A percentile compares a stretch with the other conserved stretches of the same genome.
Evolutionary conservation across 1,140 invertebrate genomes (phyloP).

Genomic region (Acromyrmex heyeri): DNA sequence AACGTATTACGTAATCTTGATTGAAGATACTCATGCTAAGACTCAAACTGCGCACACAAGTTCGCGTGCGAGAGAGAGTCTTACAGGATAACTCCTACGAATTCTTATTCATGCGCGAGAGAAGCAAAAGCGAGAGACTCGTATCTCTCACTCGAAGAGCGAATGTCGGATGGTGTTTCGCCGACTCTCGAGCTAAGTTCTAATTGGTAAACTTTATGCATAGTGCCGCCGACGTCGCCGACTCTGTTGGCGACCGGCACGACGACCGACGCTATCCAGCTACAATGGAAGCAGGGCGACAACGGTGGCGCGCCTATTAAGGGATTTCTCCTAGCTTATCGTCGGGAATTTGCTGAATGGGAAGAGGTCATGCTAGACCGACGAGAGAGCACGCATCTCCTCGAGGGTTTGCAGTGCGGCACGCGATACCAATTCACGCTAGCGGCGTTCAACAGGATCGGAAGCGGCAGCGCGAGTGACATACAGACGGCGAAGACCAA

Average conservation of each 20-base stretch:
- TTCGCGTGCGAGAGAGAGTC: background rate
- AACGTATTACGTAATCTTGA: conserved; percentile 4
- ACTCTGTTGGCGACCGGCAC: conserved; percentile 85
- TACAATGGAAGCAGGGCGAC: conserved; percentile 87
- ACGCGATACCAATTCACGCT: conserved; percentile 88
- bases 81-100: conserved; percentile 33
- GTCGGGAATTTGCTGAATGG: conserved; percentile 88
- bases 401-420: conserved; percentile 88
- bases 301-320: conserved; percentile 87
- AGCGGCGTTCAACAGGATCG: conserved; percentile 88
- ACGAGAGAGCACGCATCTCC: conserved; percentile 85
- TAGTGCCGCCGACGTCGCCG: conserved; percentile 86
- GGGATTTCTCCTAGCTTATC: conserved; percentile 88
- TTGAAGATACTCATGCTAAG: background rate
- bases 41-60: background rate
- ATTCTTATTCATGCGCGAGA: conserved; percentile 37
- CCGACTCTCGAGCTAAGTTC: conserved; percentile 49
- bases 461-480: conserved; percentile 87
- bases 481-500: conserved; percentile 87
- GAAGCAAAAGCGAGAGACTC: background rate
- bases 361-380: conserved; percentile 86
- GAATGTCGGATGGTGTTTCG: conserved; percentile 45
- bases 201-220: conserved; percentile 73
- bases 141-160: background rate
- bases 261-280: conserved; percentile 84